Conservation (phyloP, 2,888 invertebrate species). For the Dascillus cervinus region DNA sequence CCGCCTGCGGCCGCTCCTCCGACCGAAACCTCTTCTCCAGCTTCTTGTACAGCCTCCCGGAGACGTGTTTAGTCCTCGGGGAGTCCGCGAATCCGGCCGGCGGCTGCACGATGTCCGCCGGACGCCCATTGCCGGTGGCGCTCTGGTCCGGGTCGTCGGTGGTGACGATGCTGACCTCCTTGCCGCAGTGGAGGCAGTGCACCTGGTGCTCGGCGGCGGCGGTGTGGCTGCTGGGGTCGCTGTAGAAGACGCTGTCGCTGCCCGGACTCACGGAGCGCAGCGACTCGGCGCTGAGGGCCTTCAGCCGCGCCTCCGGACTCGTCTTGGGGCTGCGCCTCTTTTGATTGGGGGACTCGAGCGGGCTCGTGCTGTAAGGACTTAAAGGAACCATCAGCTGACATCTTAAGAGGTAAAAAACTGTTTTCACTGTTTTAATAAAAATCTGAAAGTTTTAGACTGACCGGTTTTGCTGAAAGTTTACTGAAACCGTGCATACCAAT, state of each 20-base stretch:
- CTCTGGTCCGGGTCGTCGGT: slow-evolving; percentile 36
- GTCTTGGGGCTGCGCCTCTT: slow-evolving; percentile 21
- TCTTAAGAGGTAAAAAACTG: too few relatives aligned
- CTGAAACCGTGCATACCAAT: too few relatives aligned
- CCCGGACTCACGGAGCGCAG: slow-evolving; percentile 84
- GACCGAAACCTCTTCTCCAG: slow-evolving; percentile 72
- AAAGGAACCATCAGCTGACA: too few relatives aligned
- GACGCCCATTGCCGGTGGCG: slow-evolving; percentile 25
- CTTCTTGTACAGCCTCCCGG: slow-evolving; percentile 65
- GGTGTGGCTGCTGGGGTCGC: slow-evolving; percentile 60
- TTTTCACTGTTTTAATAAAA: too few relatives aligned
- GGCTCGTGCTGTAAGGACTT: slow-evolving; percentile 39
- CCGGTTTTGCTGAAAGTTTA: too few relatives aligned
- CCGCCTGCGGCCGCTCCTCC: slow-evolving; percentile 58
- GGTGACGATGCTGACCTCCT: slow-evolving; percentile 53
- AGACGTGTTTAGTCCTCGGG: slow-evolving; percentile 46
- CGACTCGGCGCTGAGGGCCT: slow-evolving; percentile 80
- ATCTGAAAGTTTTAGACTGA: slow-evolving; percentile 16
- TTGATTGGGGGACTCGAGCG: slow-evolving; percentile 46
- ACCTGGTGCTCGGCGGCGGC: slow-evolving; percentile 43
- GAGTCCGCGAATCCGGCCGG: slow-evolving; percentile 86
- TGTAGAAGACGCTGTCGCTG: slow-evolving; percentile 85
- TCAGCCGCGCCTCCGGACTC: slow-evolving; percentile 51
- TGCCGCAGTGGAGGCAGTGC: slow-evolving; percentile 77
- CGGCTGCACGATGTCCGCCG: slow-evolving; percentile 70